Evolutionary conservation across 2,888 invertebrate genomes (phyloP).

Genomic region (Dicycla oo): DNA sequence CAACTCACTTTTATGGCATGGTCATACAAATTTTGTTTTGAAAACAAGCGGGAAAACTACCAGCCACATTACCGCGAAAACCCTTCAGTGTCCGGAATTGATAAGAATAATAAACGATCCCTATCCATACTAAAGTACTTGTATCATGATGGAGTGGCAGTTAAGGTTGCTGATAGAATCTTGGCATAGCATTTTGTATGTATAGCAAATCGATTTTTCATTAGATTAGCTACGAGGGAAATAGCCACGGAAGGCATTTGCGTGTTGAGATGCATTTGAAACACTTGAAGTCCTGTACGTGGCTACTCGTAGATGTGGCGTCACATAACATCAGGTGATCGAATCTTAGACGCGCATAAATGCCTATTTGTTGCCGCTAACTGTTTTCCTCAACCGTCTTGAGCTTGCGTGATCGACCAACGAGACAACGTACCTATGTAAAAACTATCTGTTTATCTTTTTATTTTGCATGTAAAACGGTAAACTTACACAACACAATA

Average conservation of each 20-base stretch:
- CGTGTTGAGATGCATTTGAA: slow-evolving; percentile 55
- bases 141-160: slow-evolving; percentile 10
- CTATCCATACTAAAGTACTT: slow-evolving; percentile 4
- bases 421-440: neutral
- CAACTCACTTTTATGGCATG: neutral
- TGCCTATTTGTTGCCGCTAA: slow-evolving; percentile 10
- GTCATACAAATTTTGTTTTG: slow-evolving; percentile 6
- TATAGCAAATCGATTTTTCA: slow-evolving; percentile 45
- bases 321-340: slow-evolving; percentile 2
- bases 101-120: slow-evolving; percentile 30
- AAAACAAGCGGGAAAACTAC: slow-evolving; percentile 20
- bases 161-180: slow-evolving; percentile 35
- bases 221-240: slow-evolving; percentile 37
- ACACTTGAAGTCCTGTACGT: slow-evolving; percentile 29
- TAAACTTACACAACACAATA: too few species aligned
- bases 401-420: slow-evolving; percentile 7
- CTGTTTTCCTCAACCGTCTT: neutral
- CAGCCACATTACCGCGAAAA: slow-evolving; percentile 11
- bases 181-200: slow-evolving; percentile 34
- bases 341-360: slow-evolving; percentile 2
- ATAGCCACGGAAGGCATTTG: slow-evolving; percentile 50
- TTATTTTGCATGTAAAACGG: neutral
- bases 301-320: neutral
- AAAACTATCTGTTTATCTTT: neutral
- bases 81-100: slow-evolving; percentile 2